These are phyloP conservation scores for Bathynomus jamesi DNA, from an alignment of 1,140 invertebrate genomes.

Conservation along the genomic window DNA sequence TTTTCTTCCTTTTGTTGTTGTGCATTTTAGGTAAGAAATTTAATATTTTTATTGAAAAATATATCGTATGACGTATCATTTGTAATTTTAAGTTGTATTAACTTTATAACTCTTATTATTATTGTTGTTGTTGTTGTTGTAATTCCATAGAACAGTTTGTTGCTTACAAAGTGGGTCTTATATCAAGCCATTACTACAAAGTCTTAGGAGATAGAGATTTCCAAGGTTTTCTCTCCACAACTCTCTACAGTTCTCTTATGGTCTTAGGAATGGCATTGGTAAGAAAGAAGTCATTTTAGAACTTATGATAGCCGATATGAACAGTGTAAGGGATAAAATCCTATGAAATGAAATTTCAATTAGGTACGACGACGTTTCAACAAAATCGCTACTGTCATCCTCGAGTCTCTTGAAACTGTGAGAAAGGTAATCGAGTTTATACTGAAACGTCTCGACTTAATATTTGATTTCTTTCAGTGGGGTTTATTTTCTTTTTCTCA, in stretches of 20 bases:
- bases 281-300: no score
- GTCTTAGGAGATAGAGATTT: conserved; percentile 48
- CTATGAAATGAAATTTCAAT: no score
- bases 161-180: conserved; percentile 49
- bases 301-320: no score
- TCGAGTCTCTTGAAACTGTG: no score
- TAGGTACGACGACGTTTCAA: no score
- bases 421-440: no score
- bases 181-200: conserved; percentile 50
- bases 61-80: not conserved
- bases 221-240: conserved; percentile 43
- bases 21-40: not conserved
- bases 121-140: not conserved
- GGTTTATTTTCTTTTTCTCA: no score
- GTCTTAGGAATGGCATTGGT: conserved; percentile 49
- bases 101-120: not conserved
- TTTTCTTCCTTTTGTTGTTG: not conserved
- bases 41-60: not conserved
- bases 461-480: no score
- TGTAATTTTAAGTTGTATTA: not conserved
- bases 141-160: conserved; percentile 45
- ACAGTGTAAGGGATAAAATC: no score
- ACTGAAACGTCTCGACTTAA: no score
- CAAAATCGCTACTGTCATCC: no score
- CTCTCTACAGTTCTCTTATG: conserved; percentile 42